Evolutionary conservation across 2,888 invertebrate genomes (phyloP).

Genomic region (Mesoligia furuncula): DNA sequence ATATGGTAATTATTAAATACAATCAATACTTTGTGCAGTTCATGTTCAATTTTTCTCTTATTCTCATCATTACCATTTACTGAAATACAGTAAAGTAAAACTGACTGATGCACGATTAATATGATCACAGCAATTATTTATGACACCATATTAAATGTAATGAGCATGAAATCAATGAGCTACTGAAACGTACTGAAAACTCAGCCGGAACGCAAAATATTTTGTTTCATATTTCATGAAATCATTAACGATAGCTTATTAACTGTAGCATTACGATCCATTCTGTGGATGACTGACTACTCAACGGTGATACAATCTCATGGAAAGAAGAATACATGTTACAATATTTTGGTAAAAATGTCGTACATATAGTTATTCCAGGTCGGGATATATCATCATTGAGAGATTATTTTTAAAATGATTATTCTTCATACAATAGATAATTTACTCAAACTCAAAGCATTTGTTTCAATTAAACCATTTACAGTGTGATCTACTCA

Average conservation of each 20-base stretch:
- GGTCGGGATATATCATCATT: too few species aligned
- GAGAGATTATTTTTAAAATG: too few species aligned
- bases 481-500: too few species aligned
- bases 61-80: neutral
- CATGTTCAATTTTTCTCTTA: neutral
- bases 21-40: neutral
- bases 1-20: neutral
- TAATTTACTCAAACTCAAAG: too few species aligned
- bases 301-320: neutral
- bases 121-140: neutral
- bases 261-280: neutral
- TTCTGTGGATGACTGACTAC: neutral
- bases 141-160: neutral
- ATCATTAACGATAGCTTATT: conserved; percentile 2
- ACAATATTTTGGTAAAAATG: neutral
- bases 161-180: conserved; percentile 25
- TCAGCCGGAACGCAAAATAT: conserved; percentile 1
- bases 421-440: too few species aligned
- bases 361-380: neutral
- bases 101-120: conserved; percentile 2
- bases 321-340: neutral
- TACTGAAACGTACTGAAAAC: neutral
- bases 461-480: too few species aligned
- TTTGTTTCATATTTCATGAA: conserved; percentile 13
- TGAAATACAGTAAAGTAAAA: neutral